Percentiles rank a stretch among this genome's conserved stretches.
Conservation (phyloP, 2,113 vertebrate species). For the Bufo bufo region DNA sequence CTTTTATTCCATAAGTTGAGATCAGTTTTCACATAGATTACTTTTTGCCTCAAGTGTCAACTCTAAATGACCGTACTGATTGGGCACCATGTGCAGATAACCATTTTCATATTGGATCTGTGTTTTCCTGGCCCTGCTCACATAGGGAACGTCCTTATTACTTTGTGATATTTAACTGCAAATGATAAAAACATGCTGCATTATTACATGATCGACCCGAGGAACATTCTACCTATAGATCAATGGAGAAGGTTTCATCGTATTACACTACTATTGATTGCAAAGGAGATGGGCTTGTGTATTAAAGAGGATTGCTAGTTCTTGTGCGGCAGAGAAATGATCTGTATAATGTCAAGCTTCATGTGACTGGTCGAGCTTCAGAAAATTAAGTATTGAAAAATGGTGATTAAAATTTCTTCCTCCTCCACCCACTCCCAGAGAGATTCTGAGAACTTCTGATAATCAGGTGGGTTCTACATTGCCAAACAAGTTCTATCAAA, state of each 20-base stretch:
- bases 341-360: constrained; percentile 10
- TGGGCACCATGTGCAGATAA: background rate
- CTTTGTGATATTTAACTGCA: constrained; percentile 42
- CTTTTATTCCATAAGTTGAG: background rate
- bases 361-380: background rate
- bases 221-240: constrained; percentile 31
- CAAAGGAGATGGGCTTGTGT: background rate
- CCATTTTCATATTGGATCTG: background rate
- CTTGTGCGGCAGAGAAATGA: background rate
- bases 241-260: constrained; percentile 19
- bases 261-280: constrained; percentile 21
- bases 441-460: too few relatives aligned
- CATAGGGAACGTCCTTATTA: background rate
- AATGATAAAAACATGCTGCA: constrained; percentile 12
- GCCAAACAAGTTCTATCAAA: too few relatives aligned
- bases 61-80: background rate
- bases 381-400: background rate
- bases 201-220: constrained; percentile 36
- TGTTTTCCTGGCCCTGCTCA: background rate
- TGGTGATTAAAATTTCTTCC: background rate
- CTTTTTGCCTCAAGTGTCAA: background rate
- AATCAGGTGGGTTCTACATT: too few relatives aligned
- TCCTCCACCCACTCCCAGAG: background rate
- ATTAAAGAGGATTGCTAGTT: constrained; percentile 16
- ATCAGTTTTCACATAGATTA: background rate